These are phyloP conservation scores for Euthynnus affinis DNA, from an alignment of 2,797 vertebrate species.

Conservation along the genomic window DNA sequence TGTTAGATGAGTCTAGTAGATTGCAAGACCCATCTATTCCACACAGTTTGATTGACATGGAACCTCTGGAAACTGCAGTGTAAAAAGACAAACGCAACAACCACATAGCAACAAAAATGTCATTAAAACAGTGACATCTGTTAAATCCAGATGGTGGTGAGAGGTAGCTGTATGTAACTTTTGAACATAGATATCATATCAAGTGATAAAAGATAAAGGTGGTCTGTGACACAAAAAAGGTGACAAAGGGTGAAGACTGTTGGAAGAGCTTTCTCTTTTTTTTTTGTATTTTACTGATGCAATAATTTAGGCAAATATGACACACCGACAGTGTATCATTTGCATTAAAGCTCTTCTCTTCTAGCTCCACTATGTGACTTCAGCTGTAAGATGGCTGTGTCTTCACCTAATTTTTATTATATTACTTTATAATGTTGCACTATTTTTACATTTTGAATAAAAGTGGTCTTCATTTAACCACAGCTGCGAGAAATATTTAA, in stretches of 20 bases:
- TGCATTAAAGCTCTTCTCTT: not conserved
- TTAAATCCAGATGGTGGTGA: conserved; percentile 1
- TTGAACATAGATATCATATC: not conserved
- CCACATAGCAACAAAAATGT: not conserved
- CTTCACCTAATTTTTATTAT: not conserved
- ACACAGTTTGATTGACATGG: not conserved
- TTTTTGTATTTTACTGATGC: not conserved
- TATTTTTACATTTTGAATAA: conserved; percentile 11
- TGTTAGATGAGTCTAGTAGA: too few relatives aligned
- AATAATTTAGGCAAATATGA: not conserved
- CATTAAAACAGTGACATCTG: not conserved
- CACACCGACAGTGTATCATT: not conserved
- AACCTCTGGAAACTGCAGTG: not conserved
- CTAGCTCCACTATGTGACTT: not conserved
- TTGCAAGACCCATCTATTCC: not conserved
- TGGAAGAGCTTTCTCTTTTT: too few relatives aligned
- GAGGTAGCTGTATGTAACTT: not conserved
- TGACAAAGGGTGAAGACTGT: not conserved
- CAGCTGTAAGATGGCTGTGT: not conserved
- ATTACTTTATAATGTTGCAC: not conserved
- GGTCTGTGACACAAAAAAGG: not conserved
- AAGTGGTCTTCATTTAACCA: conserved; percentile 7
- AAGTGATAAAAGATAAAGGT: not conserved
- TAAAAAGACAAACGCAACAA: not conserved
- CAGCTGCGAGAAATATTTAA: conserved; percentile 19